Evolutionary conservation across 2,888 invertebrate species (phyloP).

Genomic region (Drosophila emarginata): DNA sequence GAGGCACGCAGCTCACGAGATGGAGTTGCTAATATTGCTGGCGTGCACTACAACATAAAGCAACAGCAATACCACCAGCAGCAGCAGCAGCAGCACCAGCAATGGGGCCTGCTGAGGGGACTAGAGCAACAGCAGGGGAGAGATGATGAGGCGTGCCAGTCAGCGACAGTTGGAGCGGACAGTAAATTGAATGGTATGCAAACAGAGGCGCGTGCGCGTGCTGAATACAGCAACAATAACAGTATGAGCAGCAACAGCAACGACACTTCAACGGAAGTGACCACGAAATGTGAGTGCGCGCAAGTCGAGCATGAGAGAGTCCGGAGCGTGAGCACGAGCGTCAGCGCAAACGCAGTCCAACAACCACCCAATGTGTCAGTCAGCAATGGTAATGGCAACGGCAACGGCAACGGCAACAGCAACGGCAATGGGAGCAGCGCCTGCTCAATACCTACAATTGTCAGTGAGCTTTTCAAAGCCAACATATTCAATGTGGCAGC

Average conservation of each 20-base stretch:
- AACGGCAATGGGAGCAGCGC: constrained; percentile 47
- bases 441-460: constrained; percentile 68
- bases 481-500: constrained; percentile 54
- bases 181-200: constrained; percentile 48
- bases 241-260: constrained; percentile 29
- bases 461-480: constrained; percentile 72
- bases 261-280: constrained; percentile 68
- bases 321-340: constrained; percentile 47
- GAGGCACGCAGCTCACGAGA: constrained; percentile 60
- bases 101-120: neutral
- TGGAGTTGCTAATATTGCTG: constrained; percentile 37
- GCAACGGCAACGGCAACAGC: constrained; percentile 25
- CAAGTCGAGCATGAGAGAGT: constrained; percentile 72
- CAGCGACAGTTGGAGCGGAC: constrained; percentile 39
- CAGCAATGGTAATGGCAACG: constrained; percentile 37
- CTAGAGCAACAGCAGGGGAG: constrained; percentile 14
- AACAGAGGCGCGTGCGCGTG: constrained; percentile 68
- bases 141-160: constrained; percentile 51
- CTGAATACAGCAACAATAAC: constrained; percentile 63
- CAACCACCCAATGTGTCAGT: constrained; percentile 65
- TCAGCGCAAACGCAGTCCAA: constrained; percentile 61
- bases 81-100: constrained; percentile 2
- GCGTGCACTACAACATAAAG: constrained; percentile 56
- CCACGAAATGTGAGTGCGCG: constrained; percentile 65
- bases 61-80: constrained; percentile 44